Conservation (phyloP, 2,888 invertebrate species). For the Drosophila birchii region DNA sequence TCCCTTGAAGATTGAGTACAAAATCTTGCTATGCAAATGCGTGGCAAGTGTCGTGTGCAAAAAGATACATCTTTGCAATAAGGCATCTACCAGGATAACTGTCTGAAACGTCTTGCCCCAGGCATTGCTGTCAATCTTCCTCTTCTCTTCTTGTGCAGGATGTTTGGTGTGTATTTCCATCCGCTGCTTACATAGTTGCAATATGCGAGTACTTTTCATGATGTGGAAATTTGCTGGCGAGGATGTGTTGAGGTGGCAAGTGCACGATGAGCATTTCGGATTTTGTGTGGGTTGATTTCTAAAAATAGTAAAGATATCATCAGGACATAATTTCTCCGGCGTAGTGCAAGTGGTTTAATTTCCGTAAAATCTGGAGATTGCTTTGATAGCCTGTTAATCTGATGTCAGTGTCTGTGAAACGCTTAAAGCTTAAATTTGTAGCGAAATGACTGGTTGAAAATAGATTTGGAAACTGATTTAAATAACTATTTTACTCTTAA, state of each 20-base stretch:
- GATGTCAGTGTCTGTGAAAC: neutral
- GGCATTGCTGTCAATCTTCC: conserved; percentile 6
- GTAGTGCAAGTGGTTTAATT: conserved; percentile 56
- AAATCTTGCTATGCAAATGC: conserved; percentile 61
- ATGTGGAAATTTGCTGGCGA: conserved; percentile 15
- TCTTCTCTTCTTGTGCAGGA: conserved; percentile 9
- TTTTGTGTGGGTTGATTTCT: conserved; percentile 19
- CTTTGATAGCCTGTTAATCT: conserved; percentile 56
- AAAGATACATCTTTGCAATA: conserved; percentile 10
- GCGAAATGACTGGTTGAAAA: neutral
- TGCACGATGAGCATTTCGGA: conserved; percentile 11
- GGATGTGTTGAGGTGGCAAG: neutral
- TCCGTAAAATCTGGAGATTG: conserved; percentile 24
- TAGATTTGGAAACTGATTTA: neutral
- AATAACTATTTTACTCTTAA: neutral
- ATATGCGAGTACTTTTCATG: conserved; percentile 28
- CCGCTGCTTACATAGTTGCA: conserved; percentile 36
- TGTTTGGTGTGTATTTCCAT: conserved; percentile 31
- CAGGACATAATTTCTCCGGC: conserved; percentile 11
- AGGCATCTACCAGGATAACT: conserved; percentile 5
- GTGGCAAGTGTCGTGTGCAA: conserved; percentile 28
- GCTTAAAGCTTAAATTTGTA: neutral
- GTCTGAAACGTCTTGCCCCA: conserved; percentile 14
- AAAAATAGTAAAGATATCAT: conserved; percentile 23
- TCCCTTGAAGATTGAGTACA: neutral